Evolutionary conservation across 2,888 invertebrate genomes (phyloP), one percentile per base, ranked within the genome.

Genomic region (Dasysyrphus albostriatus): DNA sequence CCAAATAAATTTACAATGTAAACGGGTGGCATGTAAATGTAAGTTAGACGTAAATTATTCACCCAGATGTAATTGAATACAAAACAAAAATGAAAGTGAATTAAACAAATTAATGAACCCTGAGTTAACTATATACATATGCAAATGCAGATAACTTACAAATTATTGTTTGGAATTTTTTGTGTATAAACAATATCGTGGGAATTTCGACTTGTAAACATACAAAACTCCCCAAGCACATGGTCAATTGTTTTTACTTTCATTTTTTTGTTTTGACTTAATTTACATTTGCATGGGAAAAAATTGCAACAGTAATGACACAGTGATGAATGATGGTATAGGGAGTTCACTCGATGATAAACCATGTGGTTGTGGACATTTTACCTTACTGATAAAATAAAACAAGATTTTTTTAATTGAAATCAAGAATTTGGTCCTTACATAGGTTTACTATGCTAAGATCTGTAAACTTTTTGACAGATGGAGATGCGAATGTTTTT

Each of bases 51-150:
- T n/a, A n/a, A 12, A 7, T 19, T 39, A 19, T 16, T 59, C 7
- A 24, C 12, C 2, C 12, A 32, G 34, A 34, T 3, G 19, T 19
- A 37, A 39, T 39, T 69, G 34, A 65, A 49, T 49, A 10, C 24
- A 69, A 54, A n/a, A 54, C 12, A 65, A 65, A 76, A 75, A 67
- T n/a, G 75, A 76, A 76, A 76, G 75, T 76, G 67, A 65, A 58
- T 44, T 32, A 47, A 44, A 47, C 67, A 54, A 56, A 63, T 54
- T 72, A 77, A 73, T 73, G 72, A 72, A 65, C 69, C 72, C 72
- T 67, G 72, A 69, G 24, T 67, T 19, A 49, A 49, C 49, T 49
- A 76, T 47, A 82, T 82, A 65, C 29, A 76, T 47, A 82, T 82
- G 72, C 29, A 82, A 65, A 72, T 72, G 16, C 7, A 67, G 5